Conservation (phyloP, 2,797 vertebrate species). For the Gila robusta region DNA sequence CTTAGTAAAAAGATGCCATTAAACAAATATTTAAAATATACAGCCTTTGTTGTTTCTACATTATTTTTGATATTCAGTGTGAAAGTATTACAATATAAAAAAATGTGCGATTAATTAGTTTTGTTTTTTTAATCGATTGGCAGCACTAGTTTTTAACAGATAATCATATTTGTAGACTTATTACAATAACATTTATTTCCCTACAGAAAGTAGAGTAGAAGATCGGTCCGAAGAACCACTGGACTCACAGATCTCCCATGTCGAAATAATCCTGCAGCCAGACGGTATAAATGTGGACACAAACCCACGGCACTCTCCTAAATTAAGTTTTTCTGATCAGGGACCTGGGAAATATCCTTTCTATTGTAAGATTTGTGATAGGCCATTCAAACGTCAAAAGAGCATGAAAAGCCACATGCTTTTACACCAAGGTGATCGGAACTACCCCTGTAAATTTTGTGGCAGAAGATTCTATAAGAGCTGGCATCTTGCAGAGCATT, state of each 20-base stretch:
- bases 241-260: neutral
- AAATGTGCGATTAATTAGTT: accelerated
- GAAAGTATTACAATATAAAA: too few relatives aligned
- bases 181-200: neutral
- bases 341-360: neutral
- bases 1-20: too few relatives aligned
- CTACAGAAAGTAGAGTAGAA: neutral
- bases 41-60: too few relatives aligned
- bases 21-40: too few relatives aligned
- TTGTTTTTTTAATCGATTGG: neutral
- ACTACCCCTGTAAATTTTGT: constrained; percentile 40
- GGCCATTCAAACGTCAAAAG: constrained; percentile 48
- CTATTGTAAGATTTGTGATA: constrained; percentile 43
- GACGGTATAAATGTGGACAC: neutral
- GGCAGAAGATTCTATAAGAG: constrained; percentile 23
- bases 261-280: neutral
- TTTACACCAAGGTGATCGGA: constrained; percentile 47
- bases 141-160: neutral
- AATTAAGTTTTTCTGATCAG: neutral
- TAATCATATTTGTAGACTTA: neutral
- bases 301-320: neutral
- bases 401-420: constrained; percentile 46
- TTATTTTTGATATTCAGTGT: too few relatives aligned
- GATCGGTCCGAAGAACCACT: neutral
- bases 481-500: constrained; percentile 43